Percentiles rank a stretch among this genome's conserved stretches.
Evolutionary conservation across 2,888 invertebrate species (phyloP).

Genomic region (Epiblema foenella): DNA sequence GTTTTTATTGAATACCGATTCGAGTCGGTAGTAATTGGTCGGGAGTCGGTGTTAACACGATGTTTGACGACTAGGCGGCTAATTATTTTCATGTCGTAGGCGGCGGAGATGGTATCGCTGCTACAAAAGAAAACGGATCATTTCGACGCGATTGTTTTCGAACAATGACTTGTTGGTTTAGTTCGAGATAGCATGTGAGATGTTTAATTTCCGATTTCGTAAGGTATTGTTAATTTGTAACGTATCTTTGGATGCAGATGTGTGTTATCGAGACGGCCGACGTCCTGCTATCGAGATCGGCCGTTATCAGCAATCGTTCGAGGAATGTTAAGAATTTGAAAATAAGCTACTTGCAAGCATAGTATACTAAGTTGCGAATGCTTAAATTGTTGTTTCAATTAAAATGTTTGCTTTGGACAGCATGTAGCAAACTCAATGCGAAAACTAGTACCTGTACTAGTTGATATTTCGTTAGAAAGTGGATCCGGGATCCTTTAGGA

Average conservation of each 20-base stretch:
- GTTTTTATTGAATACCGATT: slow-evolving; percentile 72
- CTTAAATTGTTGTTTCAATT: neutral
- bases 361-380: neutral
- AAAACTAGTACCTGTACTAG: neutral
- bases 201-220: slow-evolving; percentile 53
- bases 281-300: slow-evolving; percentile 7
- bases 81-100: slow-evolving; percentile 83
- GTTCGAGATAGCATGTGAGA: slow-evolving; percentile 35
- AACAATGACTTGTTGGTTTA: slow-evolving; percentile 64
- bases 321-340: slow-evolving; percentile 64
- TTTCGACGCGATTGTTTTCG: slow-evolving; percentile 62
- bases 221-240: slow-evolving; percentile 41
- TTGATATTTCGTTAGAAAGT: neutral
- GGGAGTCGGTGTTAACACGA: slow-evolving; percentile 82
- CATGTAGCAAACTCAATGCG: neutral
- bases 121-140: slow-evolving; percentile 72
- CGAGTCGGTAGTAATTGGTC: slow-evolving; percentile 80
- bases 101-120: slow-evolving; percentile 73
- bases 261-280: slow-evolving; percentile 16
- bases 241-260: slow-evolving; percentile 37
- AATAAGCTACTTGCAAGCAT: neutral
- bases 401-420: neutral
- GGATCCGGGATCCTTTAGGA: too few species aligned
- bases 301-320: slow-evolving; percentile 61
- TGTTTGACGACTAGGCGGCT: slow-evolving; percentile 78